Evolutionary conservation across 1,140 invertebrate genomes (phyloP), one percentile per base, ranked within the genome.

Genomic region (Drosophila asahinai): DNA sequence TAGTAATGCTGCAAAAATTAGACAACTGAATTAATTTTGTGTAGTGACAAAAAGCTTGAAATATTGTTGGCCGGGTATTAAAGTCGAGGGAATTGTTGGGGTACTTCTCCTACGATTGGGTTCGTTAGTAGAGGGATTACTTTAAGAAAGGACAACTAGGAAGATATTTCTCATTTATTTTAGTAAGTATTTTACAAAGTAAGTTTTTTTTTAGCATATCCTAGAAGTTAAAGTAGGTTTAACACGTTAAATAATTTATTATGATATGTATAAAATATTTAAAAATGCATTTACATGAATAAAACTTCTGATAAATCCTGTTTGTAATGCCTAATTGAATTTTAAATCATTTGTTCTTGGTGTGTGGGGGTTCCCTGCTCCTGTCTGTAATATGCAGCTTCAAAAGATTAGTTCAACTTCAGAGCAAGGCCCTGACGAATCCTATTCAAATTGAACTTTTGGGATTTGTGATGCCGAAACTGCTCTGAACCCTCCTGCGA

Each of bases 11-110:
- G 65, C 72, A 84, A 72, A 90, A 90, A 90, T 90, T 90, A 90
- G 86, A 90, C 86, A 90, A 90, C 86, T 90, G 86, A 90, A 90
- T 90, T 90, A 90, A 90, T 90, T 90, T 90, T 64, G 58, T 48
- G 42, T 2, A 75, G 76, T 77, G 82, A 90, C 81, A 80, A 90
- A 90, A 86, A 90, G 81, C 86, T 90, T 90, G 86, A 90, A 86
- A 86, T 90, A 90, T 90, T 90, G 66, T 27, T 77, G 61, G 43
- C 58, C 58, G 63, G 55, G 66, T 76, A 66, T 90, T 86, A 80
- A 42, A 76, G 59, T 70, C 40, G 49, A 38, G 43, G 58, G 42
- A 61, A 73, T 51, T 74, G 66, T 64, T 77, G 61, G 38, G 38
- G 14, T 19, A 36, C 19, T 55, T 43, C 55, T 40, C n/a, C 49